A percentile compares a stretch with the other conserved stretches of the same genome.
These are phyloP conservation scores for Hirundichthys speculiger DNA, from an alignment of 2,113 vertebrate species.

Conservation along the genomic window DNA sequence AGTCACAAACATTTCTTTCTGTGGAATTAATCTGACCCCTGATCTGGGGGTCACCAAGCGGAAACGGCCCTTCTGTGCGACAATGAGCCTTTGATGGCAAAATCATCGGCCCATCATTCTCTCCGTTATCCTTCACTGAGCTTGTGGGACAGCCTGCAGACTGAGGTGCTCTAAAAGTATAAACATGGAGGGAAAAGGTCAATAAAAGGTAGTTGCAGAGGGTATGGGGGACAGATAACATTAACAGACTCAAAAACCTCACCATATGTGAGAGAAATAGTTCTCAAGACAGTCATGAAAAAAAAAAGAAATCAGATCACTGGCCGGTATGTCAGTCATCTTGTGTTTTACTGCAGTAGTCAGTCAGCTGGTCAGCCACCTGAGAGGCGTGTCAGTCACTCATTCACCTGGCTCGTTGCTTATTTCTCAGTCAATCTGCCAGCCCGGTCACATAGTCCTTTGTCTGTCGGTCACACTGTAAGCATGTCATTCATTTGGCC, in stretches of 20 bases:
- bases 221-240: constrained; percentile 1
- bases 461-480: not conserved
- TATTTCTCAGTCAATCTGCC: constrained; percentile 27
- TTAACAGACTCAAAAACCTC: constrained; percentile 25
- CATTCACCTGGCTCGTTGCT: constrained; percentile 22
- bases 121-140: constrained; percentile 38
- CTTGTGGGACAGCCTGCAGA: constrained; percentile 15
- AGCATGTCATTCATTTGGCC: not conserved
- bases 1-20: constrained; percentile 56
- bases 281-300: not conserved
- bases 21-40: constrained; percentile 50
- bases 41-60: constrained; percentile 34
- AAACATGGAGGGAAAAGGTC: constrained; percentile 43
- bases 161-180: constrained; percentile 29
- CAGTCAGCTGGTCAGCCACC: constrained; percentile 19
- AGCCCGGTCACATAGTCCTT: constrained; percentile 1
- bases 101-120: constrained; percentile 44
- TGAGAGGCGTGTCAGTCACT: constrained; percentile 42
- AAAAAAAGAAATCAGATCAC: constrained; percentile 19
- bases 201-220: constrained; percentile 33
- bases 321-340: constrained; percentile 30
- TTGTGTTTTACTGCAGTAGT: constrained; percentile 40
- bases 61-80: constrained; percentile 46
- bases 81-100: constrained; percentile 45
- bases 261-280: constrained; percentile 20